Evolutionary conservation across 2,797 vertebrate genomes (phyloP).

Genomic region (Lophotriccus pileatus): DNA sequence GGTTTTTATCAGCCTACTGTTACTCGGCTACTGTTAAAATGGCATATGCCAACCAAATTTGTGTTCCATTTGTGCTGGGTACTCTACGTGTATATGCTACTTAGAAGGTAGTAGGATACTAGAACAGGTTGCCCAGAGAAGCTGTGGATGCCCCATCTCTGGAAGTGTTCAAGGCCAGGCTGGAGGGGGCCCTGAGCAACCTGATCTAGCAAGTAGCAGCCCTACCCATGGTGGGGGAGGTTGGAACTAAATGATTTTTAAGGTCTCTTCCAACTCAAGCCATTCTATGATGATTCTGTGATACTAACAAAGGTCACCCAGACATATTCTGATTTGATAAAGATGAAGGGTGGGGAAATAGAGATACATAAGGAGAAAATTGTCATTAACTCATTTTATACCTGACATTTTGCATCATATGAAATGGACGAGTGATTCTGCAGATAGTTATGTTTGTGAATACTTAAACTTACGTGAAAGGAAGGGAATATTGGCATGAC

Average conservation of each 20-base stretch:
- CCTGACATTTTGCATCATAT: not conserved
- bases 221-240: rapidly evolving
- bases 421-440: not conserved
- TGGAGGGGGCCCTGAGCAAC: not conserved
- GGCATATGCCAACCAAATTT: not conserved
- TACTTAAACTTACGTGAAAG: not conserved
- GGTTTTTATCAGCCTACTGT: not conserved
- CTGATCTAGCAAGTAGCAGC: not conserved
- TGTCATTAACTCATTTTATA: not conserved
- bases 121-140: not conserved
- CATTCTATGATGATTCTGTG: not conserved
- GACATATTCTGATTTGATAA: not conserved
- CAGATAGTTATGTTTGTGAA: not conserved
- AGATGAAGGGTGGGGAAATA: not conserved
- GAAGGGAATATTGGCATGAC: not conserved
- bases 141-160: not conserved
- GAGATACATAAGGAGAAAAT: not conserved
- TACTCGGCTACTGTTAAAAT: not conserved
- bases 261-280: not conserved
- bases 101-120: not conserved
- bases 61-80: not conserved
- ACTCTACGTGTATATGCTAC: not conserved
- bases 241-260: not conserved
- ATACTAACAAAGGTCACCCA: not conserved
- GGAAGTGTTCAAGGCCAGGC: not conserved